phyloP scores from a whole-genome alignment of 2,888 invertebrate species.

The Xestia c-nigrum region DNA sequence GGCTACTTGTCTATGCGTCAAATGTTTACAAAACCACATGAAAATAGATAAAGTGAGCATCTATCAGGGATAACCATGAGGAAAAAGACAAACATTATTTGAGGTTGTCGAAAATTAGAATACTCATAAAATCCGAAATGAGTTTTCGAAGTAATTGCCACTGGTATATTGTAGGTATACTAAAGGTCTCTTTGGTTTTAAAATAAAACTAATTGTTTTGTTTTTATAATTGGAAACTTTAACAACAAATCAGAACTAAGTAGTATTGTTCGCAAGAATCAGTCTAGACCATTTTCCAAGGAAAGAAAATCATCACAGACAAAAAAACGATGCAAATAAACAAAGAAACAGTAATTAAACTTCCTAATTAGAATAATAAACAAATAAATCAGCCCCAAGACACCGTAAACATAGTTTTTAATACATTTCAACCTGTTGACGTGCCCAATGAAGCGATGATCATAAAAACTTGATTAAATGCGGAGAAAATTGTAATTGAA shows the following conservation, averaged over 20 bases:
- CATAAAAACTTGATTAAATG: constrained; percentile 55
- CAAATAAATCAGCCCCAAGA: constrained; percentile 39
- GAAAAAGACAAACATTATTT: not conserved
- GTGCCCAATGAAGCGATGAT: constrained; percentile 28
- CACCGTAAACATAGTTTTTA: constrained; percentile 41
- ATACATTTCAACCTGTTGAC: constrained; percentile 24
- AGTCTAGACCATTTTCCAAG: not conserved
- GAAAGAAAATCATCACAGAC: not conserved
- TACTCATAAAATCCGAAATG: no score
- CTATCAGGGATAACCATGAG: not conserved
- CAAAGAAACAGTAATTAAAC: constrained; percentile 11
- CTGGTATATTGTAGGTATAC: no score
- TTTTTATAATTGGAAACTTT: not conserved
- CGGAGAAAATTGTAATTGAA: constrained; percentile 63
- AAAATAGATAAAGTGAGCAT: not conserved
- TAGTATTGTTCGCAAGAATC: not conserved
- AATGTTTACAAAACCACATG: not conserved
- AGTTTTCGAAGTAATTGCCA: not conserved
- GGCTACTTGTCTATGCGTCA: not conserved
- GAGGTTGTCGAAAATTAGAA: not conserved
- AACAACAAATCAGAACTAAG: not conserved
- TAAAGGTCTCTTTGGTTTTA: not conserved
- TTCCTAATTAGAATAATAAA: constrained; percentile 39
- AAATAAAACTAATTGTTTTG: not conserved
- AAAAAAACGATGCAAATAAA: not conserved